Base-by-base conservation (phyloP, 2,113 vertebrate genomes). In the Aptenodytes forsteri region DNA sequence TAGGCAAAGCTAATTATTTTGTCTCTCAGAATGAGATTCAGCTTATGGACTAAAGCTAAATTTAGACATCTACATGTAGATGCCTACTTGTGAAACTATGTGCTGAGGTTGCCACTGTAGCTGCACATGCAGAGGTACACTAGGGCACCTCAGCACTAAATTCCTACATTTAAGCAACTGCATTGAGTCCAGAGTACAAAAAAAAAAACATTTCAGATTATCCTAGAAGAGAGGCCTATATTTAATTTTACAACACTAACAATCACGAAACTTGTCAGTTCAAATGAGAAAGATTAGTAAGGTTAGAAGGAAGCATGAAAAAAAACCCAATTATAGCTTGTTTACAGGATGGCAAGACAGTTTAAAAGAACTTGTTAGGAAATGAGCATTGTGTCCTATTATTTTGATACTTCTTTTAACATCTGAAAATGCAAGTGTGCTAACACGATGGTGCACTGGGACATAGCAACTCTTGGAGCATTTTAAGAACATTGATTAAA, bases 261-360 rank as follows among this genome's bases (percentile, higher is more conserved):
- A n/a, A 44, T 32, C 1, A 2, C 42, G 29, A 81, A 96, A 73
- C 3, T 50, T 47, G 5, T 58, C 27, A 67, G 14, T 67, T 94
- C 40, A 72, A 78, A 84, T 36, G 3, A 73, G 27, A 64, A 54
- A 67, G 25, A 62, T 56, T 62, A 49, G 4, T 50, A 40, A 50
- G 15, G 5, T 72, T 34, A 80, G 55, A 72, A 70, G 5, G 5
- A 76, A 67, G 6, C 13, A 65, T 4, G 19, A 40, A 40, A 22
- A 40, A 65, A 16, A 0, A 2, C 2, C 3, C 61, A 56, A 3
- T n/a, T 40, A 46, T 6, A 65, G 5, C 25, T 82, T 75, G 12
- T 67, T 73, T 71, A n/a, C 56, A 83, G 34, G 12, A 20, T 42
- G 15, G 26, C 4, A 88, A 54, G 4, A 84, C 3, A 34, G 19